Base-by-base conservation (phyloP, 2,113 vertebrate species). In the Illadopsis cleaveri region DNA sequence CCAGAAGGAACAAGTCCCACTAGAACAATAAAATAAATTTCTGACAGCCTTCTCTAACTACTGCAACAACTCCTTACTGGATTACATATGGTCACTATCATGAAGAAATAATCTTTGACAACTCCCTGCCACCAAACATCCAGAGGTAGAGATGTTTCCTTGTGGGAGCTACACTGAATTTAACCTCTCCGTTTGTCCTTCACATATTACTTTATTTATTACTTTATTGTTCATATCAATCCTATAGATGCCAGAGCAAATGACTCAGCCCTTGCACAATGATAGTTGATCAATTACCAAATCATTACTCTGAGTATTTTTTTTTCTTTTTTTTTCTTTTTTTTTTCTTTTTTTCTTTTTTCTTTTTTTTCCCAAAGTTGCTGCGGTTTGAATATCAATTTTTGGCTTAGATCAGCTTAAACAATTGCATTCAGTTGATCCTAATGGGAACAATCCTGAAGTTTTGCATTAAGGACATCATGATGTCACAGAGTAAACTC, bases 401-500 rank as follows among this genome's bases (percentile, higher is more conserved):
- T 96, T 86, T 53, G 89, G 15, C 28, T 72, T 78, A 90, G 51
- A 61, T 90, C 82, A 88, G 31, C 37, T 86, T 78, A 75, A 95
- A 86, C 30, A 85, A 75, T 37, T 82, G 38, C 27, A 56, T 31
- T 33, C 60, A 56, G 44, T 79, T 95, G 65, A 94, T 89, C 87
- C 22, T 87, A 95, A 92, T 65, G 92, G 64, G 89, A 89, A 72
- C 28, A 72, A 73, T 76, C n/a, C 47, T 82, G 7, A 75, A 71
- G 35, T 35, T 66, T 40, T 90, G 51, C 30, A 83, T 79, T 95
- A 87, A 40, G 79, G 44, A 70, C 58, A 78, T 78, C 35, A 48
- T 81, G 79, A 75, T 53, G 78, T 70, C 62, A 94, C 69, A 90
- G 60, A 75, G 44, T 53, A 90, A 96, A 95, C 53, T 84, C 72